Conservation (phyloP, 2,888 invertebrate species). For the Noctua janthina region DNA sequence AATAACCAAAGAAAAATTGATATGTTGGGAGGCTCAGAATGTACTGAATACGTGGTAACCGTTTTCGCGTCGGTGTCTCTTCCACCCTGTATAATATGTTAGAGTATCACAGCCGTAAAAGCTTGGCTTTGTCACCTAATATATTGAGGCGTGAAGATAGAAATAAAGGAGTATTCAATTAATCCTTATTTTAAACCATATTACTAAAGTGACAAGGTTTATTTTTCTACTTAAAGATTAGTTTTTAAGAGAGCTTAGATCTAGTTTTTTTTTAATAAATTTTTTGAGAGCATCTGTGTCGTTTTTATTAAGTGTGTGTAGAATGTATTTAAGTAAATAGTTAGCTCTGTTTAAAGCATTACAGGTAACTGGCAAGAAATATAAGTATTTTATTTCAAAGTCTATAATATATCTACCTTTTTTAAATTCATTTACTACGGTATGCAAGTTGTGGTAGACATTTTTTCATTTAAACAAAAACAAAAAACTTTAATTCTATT, state of each 20-base stretch:
- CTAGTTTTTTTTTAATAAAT: slow-evolving; percentile 6
- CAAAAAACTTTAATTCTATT: neutral
- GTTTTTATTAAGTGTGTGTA: neutral
- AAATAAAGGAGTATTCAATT: slow-evolving; percentile 31
- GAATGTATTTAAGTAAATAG: slow-evolving; percentile 39
- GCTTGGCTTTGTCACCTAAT: slow-evolving; percentile 69
- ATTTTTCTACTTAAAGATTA: slow-evolving; percentile 45
- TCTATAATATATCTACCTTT: neutral
- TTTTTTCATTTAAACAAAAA: neutral
- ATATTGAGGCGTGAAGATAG: slow-evolving; percentile 49
- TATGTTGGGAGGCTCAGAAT: too few relatives aligned
- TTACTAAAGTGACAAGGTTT: slow-evolving; percentile 29
- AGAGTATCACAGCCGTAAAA: slow-evolving; percentile 76
- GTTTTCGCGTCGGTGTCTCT: too few relatives aligned
- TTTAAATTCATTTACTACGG: neutral
- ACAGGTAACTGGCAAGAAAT: slow-evolving; percentile 49
- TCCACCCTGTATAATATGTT: neutral
- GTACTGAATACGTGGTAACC: too few relatives aligned
- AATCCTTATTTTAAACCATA: slow-evolving; percentile 42
- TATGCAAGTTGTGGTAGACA: neutral
- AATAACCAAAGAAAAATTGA: too few relatives aligned
- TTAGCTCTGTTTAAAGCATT: slow-evolving; percentile 31
- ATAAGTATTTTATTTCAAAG: slow-evolving; percentile 6
- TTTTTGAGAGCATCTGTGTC: slow-evolving; percentile 15
- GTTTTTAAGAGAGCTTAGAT: slow-evolving; percentile 39